Evolutionary conservation across 2,888 invertebrate genomes (phyloP).

Genomic region (Pristionchus japonicus): DNA sequence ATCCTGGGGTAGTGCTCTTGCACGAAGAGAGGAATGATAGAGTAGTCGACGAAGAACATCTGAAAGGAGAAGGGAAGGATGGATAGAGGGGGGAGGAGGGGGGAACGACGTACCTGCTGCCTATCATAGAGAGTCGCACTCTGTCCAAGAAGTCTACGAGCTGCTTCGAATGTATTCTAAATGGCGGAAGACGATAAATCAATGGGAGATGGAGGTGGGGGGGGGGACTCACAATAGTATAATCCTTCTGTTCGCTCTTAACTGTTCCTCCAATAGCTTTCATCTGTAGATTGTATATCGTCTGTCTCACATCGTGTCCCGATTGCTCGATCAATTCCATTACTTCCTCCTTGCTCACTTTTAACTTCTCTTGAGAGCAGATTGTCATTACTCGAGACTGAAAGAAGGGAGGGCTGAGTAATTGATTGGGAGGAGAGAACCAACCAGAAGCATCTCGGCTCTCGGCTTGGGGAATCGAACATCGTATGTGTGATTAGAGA

Average conservation of each 20-base stretch:
- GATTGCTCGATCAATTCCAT: slow-evolving; percentile 84
- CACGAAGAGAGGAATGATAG: slow-evolving; percentile 93
- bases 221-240: slow-evolving; percentile 82
- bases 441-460: slow-evolving; percentile 90
- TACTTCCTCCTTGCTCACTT: slow-evolving; percentile 83
- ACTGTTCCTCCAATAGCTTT: slow-evolving; percentile 80
- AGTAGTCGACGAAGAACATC: slow-evolving; percentile 97
- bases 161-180: slow-evolving; percentile 75
- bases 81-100: no score
- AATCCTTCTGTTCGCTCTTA: slow-evolving; percentile 84
- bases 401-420: no score
- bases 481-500: slow-evolving; percentile 94
- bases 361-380: slow-evolving; percentile 90
- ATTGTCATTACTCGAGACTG: slow-evolving; percentile 91
- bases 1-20: slow-evolving; percentile 95
- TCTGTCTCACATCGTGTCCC: slow-evolving; percentile 86
- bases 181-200: no score
- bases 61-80: no score
- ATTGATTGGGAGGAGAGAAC: no score
- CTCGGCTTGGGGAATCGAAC: slow-evolving; percentile 87
- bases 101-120: slow-evolving; percentile 52
- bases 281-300: slow-evolving; percentile 86
- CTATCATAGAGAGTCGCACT: slow-evolving; percentile 78
- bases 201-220: background rate
- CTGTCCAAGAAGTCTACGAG: slow-evolving; percentile 81